These are phyloP conservation scores for Epistrophe grossulariae DNA, from an alignment of 2,888 invertebrate genomes.

Conservation along the genomic window DNA sequence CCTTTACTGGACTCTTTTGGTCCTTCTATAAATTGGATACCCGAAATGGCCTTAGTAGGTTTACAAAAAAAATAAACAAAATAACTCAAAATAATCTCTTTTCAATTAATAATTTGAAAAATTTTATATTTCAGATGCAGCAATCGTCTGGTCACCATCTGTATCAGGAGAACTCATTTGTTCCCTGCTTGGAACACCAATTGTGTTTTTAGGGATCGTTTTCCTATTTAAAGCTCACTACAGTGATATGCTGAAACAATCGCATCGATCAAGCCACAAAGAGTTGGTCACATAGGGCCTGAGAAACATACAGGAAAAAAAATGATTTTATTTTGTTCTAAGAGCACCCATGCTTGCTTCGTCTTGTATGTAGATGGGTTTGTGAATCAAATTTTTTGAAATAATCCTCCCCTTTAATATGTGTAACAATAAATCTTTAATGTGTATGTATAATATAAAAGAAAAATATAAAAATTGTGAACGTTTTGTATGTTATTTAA, in stretches of 20 bases:
- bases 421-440: slow-evolving; percentile 63
- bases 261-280: slow-evolving; percentile 46
- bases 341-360: slow-evolving; percentile 18
- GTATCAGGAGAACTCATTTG: slow-evolving; percentile 87
- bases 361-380: slow-evolving; percentile 42
- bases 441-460: slow-evolving; percentile 59
- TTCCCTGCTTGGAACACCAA: slow-evolving; percentile 86
- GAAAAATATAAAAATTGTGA: slow-evolving; percentile 59
- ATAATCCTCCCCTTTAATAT: slow-evolving; percentile 56
- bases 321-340: slow-evolving; percentile 43
- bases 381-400: slow-evolving; percentile 50
- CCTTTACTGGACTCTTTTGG: slow-evolving; percentile 86
- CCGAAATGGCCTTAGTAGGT: slow-evolving; percentile 82
- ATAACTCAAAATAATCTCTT: neutral
- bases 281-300: slow-evolving; percentile 65
- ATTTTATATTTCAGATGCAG: slow-evolving; percentile 80
- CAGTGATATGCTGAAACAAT: slow-evolving; percentile 80
- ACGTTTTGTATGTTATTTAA: slow-evolving; percentile 74
- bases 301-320: slow-evolving; percentile 47
- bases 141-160: slow-evolving; percentile 85
- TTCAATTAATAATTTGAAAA: neutral
- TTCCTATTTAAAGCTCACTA: slow-evolving; percentile 85
- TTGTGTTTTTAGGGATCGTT: slow-evolving; percentile 85
- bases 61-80: slow-evolving; percentile 6
- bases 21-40: slow-evolving; percentile 85